These are phyloP conservation scores for Falco peregrinus DNA, from an alignment of 2,797 vertebrate genomes.

Conservation along the genomic window DNA sequence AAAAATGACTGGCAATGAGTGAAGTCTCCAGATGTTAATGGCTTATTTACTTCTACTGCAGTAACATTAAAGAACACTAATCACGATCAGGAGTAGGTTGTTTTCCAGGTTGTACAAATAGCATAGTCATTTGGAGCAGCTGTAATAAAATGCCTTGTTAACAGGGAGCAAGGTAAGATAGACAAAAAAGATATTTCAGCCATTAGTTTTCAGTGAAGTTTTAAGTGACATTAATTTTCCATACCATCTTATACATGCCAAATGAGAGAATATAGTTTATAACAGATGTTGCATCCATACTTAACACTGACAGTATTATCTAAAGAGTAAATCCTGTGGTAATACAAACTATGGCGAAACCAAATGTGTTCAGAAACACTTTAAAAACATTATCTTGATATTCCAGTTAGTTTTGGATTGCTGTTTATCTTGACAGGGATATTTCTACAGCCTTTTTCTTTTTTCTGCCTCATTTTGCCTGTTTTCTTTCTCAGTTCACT, in stretches of 20 bases:
- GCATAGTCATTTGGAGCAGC: neutral
- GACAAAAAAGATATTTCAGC: neutral
- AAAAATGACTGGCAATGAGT: neutral
- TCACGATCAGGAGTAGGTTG: neutral
- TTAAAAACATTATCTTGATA: neutral
- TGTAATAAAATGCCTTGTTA: neutral
- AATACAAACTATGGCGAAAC: neutral
- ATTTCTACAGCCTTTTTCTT: neutral
- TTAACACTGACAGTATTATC: neutral
- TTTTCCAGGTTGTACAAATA: neutral
- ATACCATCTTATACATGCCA: neutral
- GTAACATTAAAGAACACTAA: neutral
- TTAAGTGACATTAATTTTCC: neutral
- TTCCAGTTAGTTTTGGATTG: neutral
- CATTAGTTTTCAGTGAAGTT: neutral
- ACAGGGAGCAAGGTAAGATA: neutral
- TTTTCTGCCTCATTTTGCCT: neutral
- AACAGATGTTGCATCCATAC: neutral
- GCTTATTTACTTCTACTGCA: constrained; percentile 7
- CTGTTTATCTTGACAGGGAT: neutral
- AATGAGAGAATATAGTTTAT: neutral
- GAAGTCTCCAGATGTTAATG: constrained; percentile 11
- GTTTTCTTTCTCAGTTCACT: neutral
- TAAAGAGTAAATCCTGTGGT: neutral
- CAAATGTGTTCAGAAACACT: neutral